A percentile compares a stretch with the other conserved stretches of the same genome.
Evolutionary conservation across 2,113 vertebrate genomes (phyloP).

Genomic region (Cyprinodon brontotheroides): DNA sequence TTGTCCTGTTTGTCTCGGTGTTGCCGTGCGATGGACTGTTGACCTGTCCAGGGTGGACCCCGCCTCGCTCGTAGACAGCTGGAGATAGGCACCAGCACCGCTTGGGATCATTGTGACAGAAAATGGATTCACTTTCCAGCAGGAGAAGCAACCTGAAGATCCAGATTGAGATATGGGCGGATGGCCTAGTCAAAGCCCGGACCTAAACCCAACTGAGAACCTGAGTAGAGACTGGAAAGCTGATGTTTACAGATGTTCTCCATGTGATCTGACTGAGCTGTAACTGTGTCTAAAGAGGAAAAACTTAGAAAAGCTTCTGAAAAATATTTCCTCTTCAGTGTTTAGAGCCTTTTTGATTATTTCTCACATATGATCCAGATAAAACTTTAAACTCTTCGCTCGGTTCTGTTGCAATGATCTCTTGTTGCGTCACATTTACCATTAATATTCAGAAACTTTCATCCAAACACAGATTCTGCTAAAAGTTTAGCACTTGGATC

Average conservation of each 20-base stretch:
- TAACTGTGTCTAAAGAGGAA: too few relatives aligned
- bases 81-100: too few relatives aligned
- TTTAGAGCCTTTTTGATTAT: too few relatives aligned
- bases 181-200: not conserved
- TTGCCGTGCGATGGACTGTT: too few relatives aligned
- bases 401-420: too few relatives aligned
- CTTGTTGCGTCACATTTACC: not conserved
- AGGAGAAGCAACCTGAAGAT: not conserved
- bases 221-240: not conserved
- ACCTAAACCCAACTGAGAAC: not conserved
- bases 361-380: too few relatives aligned
- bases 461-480: not conserved
- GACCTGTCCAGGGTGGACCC: too few relatives aligned
- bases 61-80: too few relatives aligned
- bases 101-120: too few relatives aligned
- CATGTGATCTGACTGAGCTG: not conserved
- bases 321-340: not conserved
- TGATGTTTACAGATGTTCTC: not conserved
- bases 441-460: not conserved
- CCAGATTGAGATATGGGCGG: not conserved
- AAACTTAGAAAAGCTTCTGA: not conserved
- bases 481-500: not conserved
- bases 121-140: not conserved
- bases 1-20: too few relatives aligned
- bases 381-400: too few relatives aligned